Percentiles rank a stretch among this genome's conserved stretches.
phyloP scores from a whole-genome alignment of 2,888 invertebrate species.

The Ectemnius continuus region DNA sequence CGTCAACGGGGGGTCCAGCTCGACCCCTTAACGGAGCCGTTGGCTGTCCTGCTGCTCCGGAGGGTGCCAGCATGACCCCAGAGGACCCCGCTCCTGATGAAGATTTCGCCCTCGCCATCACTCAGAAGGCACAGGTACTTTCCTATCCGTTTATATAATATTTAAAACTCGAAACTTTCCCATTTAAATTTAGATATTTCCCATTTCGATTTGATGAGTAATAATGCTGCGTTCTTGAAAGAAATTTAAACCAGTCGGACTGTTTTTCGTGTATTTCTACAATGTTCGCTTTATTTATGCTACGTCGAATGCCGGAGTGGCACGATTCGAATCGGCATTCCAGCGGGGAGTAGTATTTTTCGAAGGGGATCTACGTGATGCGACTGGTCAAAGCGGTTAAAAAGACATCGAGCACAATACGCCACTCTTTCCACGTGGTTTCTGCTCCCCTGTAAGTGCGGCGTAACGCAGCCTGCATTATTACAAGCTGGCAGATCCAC shows the following conservation, averaged over 20 bases:
- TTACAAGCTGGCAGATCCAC: not conserved
- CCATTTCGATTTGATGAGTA: too few species aligned
- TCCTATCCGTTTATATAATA: too few species aligned
- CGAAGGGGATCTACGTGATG: slow-evolving; percentile 52
- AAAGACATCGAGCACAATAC: slow-evolving; percentile 31
- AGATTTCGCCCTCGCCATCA: slow-evolving; percentile 65
- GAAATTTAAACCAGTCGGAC: too few species aligned
- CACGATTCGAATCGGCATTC: slow-evolving; percentile 32
- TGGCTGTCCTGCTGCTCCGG: slow-evolving; percentile 52
- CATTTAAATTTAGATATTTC: too few species aligned
- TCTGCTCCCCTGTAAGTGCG: not conserved
- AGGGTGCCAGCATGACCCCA: slow-evolving; percentile 67
- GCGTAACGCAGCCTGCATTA: not conserved
- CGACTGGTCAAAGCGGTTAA: slow-evolving; percentile 45
- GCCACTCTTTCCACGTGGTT: not conserved
- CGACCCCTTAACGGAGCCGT: slow-evolving; percentile 54
- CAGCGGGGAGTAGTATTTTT: slow-evolving; percentile 43
- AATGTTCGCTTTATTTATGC: too few species aligned
- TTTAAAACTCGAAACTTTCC: too few species aligned
- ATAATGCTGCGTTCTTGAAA: too few species aligned
- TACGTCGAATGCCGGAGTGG: slow-evolving; percentile 5
- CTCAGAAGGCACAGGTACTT: slow-evolving; percentile 66
- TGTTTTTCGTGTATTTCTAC: too few species aligned
- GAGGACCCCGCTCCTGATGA: slow-evolving; percentile 70
- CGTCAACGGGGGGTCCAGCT: slow-evolving; percentile 51